Conservation (phyloP, 1,140 invertebrate species). For the Dendroctonus ponderosae region DNA sequence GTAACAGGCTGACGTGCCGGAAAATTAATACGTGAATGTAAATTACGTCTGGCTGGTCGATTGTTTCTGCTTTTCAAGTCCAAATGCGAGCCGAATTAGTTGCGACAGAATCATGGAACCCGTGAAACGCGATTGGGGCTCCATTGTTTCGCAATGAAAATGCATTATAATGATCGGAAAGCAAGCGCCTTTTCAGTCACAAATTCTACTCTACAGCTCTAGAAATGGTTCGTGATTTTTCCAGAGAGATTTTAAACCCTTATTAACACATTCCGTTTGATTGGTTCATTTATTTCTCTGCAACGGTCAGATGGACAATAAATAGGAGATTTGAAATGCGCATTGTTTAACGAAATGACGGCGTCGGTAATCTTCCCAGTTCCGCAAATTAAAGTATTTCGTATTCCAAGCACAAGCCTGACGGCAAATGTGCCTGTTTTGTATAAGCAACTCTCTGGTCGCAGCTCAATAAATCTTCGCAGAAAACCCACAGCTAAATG, state of each 20-base stretch:
- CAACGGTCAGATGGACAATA: too few relatives aligned
- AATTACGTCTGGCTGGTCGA: conserved; percentile 27
- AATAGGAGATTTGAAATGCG: too few relatives aligned
- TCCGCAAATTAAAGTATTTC: conserved; percentile 11
- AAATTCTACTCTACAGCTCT: too few relatives aligned
- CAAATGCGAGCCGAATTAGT: conserved; percentile 15
- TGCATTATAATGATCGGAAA: too few relatives aligned
- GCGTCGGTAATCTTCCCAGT: conserved; percentile 4
- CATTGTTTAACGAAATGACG: neutral
- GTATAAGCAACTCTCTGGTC: conserved; percentile 8
- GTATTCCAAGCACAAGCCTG: conserved; percentile 3
- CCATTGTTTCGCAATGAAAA: too few relatives aligned
- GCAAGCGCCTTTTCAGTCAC: too few relatives aligned
- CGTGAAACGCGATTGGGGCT: too few relatives aligned
- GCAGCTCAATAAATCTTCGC: conserved; percentile 10
- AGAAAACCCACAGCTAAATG: neutral
- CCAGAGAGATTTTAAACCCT: too few relatives aligned
- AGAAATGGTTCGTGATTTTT: too few relatives aligned
- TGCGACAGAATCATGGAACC: neutral
- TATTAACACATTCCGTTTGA: too few relatives aligned
- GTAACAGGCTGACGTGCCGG: conserved; percentile 23
- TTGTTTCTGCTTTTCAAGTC: conserved; percentile 29
- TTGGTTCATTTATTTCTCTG: too few relatives aligned
- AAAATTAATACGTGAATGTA: conserved; percentile 33
- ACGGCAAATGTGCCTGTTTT: conserved; percentile 18